A percentile compares a stretch with the other conserved stretches of the same genome.
Conservation (phyloP, 2,113 vertebrate genomes). For the Sturnus vulgaris region DNA sequence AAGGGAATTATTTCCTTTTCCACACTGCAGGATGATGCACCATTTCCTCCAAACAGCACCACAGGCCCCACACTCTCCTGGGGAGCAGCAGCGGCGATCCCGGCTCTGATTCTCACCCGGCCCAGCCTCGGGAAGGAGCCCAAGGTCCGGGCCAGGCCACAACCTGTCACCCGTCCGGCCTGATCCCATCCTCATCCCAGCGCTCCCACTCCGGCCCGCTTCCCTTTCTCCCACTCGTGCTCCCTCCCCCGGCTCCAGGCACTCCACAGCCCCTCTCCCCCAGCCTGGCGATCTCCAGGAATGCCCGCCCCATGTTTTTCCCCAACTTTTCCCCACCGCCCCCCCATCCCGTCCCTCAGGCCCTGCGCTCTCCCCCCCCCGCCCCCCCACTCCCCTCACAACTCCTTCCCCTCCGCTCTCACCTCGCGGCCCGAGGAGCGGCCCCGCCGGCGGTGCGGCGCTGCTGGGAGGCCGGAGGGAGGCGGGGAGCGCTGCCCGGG, state of each 20-base stretch:
- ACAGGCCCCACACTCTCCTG: not conserved
- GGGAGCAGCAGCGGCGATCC: not conserved
- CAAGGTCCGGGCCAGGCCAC: not conserved
- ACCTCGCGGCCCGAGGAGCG: too few relatives aligned
- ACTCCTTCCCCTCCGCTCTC: too few relatives aligned
- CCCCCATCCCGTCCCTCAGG: not conserved
- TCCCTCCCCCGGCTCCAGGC: not conserved
- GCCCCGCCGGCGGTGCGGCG: too few relatives aligned
- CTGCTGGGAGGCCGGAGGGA: too few relatives aligned
- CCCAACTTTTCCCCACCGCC: not conserved
- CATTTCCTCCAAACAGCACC: not conserved
- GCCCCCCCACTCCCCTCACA: too few relatives aligned
- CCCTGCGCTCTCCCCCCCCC: not conserved
- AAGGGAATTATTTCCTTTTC: not conserved
- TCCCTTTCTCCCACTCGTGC: not conserved
- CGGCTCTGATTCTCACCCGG: not conserved
- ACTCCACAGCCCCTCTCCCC: not conserved
- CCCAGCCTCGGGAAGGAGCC: rapidly evolving
- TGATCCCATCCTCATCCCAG: rapidly evolving
- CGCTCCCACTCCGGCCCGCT: not conserved
- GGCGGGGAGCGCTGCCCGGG: too few relatives aligned
- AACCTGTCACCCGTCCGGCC: not conserved
- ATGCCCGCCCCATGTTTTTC: not conserved
- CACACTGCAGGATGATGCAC: conserved; percentile 24
- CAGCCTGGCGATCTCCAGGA: rapidly evolving